Conservation (phyloP, 1,140 invertebrate genomes). For the Drosophila malerkotliana region DNA sequence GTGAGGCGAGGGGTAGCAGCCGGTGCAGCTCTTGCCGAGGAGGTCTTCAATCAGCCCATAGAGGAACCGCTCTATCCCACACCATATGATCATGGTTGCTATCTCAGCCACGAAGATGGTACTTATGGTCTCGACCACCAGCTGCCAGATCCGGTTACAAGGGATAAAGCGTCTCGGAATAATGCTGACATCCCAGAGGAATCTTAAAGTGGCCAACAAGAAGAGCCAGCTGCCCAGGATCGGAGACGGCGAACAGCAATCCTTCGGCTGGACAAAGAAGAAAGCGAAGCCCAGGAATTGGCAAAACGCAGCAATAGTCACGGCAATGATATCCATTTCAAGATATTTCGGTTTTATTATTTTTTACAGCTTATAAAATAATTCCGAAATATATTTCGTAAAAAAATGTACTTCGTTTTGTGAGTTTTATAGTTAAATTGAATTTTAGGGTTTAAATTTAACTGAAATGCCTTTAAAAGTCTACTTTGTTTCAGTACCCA, state of each 20-base stretch:
- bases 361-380: not conserved
- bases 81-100: slow-evolving; percentile 53
- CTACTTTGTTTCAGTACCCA: not conserved
- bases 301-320: slow-evolving; percentile 28
- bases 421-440: not conserved
- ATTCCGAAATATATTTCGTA: not conserved
- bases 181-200: slow-evolving; percentile 41
- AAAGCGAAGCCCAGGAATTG: slow-evolving; percentile 42
- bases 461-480: not conserved
- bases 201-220: slow-evolving; percentile 34
- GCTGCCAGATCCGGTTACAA: slow-evolving; percentile 33
- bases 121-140: slow-evolving; percentile 40
- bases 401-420: not conserved
- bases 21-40: not conserved
- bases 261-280: slow-evolving; percentile 51
- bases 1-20: not conserved
- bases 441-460: too few relatives aligned
- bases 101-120: slow-evolving; percentile 45
- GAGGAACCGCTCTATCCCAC: slow-evolving; percentile 41
- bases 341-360: not conserved
- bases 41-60: slow-evolving; percentile 16
- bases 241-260: slow-evolving; percentile 57
- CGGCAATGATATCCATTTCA: slow-evolving; percentile 35
- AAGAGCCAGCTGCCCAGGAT: slow-evolving; percentile 54
- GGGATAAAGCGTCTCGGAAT: slow-evolving; percentile 51